phyloP scores from a whole-genome alignment of 2,797 vertebrate species.

The Alca torda region DNA sequence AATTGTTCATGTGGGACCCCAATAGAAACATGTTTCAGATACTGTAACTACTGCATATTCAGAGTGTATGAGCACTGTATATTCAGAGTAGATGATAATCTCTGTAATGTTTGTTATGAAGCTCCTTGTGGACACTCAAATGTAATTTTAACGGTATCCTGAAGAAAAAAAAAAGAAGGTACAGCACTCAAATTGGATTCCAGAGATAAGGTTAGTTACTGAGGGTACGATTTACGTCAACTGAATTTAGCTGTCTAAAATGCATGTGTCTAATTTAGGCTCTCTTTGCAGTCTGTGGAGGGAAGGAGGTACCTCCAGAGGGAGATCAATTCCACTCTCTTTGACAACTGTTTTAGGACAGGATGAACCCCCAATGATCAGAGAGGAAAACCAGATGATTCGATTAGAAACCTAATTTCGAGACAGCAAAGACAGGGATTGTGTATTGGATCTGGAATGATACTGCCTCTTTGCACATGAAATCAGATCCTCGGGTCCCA shows the following conservation, averaged over 20 bases:
- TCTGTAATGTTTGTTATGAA: conserved; percentile 34
- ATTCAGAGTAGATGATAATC: conserved; percentile 24
- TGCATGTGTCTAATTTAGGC: not conserved
- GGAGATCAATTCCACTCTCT: not conserved
- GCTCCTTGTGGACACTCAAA: conserved; percentile 16
- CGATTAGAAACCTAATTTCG: not conserved
- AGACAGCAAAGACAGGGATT: not conserved
- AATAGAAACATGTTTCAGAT: conserved; percentile 50
- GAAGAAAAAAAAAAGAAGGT: not conserved
- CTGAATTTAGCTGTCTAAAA: conserved; percentile 8
- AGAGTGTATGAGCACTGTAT: not conserved
- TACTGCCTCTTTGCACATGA: not conserved
- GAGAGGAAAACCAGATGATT: not conserved
- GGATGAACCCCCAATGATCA: not conserved
- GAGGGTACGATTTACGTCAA: not conserved
- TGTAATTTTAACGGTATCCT: conserved; percentile 22
- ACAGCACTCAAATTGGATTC: conserved; percentile 14
- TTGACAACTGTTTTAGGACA: not conserved
- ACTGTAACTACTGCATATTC: conserved; percentile 18
- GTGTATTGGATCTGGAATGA: not conserved
- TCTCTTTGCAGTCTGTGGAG: not conserved
- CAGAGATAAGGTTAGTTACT: conserved; percentile 24
- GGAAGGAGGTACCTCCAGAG: not conserved
- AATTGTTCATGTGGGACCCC: conserved; percentile 50
- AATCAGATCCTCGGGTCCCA: not conserved